Percentiles rank a stretch among this genome's conserved stretches.
phyloP scores from a whole-genome alignment of 2,113 vertebrate genomes.

The Gavia stellata region DNA sequence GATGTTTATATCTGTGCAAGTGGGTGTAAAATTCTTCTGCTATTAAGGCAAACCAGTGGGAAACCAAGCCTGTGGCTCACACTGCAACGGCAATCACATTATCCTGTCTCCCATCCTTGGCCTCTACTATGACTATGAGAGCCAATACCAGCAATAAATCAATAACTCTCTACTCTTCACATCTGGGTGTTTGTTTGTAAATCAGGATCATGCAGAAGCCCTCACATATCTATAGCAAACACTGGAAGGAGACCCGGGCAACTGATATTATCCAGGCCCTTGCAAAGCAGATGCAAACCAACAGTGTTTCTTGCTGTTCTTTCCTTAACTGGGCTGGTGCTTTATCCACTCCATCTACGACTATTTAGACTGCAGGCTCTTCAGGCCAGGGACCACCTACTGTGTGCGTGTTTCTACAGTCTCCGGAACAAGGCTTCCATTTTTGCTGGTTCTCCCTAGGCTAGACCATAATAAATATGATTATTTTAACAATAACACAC shows the following conservation, averaged over 20 bases:
- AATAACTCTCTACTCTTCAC: neutral
- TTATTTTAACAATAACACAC: constrained; percentile 63
- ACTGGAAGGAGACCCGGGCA: neutral
- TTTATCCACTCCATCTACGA: neutral
- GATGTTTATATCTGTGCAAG: neutral
- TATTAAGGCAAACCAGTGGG: neutral
- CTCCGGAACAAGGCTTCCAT: constrained; percentile 34
- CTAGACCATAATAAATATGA: constrained; percentile 53
- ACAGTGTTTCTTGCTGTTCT: neutral
- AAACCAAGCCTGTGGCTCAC: neutral
- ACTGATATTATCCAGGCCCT: neutral
- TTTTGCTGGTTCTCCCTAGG: constrained; percentile 42
- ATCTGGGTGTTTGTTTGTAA: neutral
- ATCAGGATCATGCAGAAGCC: neutral
- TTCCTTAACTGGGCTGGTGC: neutral
- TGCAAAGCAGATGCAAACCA: neutral
- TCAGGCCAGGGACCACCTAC: constrained; percentile 50
- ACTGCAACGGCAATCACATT: neutral
- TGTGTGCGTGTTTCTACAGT: neutral
- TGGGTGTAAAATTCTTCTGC: constrained; percentile 24
- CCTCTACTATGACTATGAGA: neutral
- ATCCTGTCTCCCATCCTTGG: neutral
- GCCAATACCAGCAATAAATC: neutral
- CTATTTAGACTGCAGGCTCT: constrained; percentile 35
- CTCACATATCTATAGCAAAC: neutral